Percentiles rank a stretch among this genome's conserved stretches.
Conservation (phyloP, 1,140 invertebrate genomes). For the Rhysida immarginata region DNA sequence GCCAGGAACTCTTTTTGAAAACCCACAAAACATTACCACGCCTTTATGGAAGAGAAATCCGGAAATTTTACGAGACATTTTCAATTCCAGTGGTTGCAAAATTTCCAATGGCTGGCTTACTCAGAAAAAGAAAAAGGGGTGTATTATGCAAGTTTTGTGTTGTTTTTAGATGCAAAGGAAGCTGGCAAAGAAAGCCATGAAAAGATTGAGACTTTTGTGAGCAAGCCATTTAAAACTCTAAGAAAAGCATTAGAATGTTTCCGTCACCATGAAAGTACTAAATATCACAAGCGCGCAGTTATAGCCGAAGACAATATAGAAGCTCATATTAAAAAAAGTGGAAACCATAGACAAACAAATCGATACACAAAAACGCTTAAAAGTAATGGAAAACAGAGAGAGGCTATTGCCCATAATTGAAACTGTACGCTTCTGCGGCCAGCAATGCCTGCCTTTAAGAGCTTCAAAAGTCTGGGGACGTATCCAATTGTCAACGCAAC, state of each 20-base stretch:
- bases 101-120: slow-evolving; percentile 8
- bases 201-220: background rate
- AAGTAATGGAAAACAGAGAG: slow-evolving; percentile 19
- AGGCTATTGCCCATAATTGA: slow-evolving; percentile 17
- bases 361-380: background rate
- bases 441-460: slow-evolving; percentile 20
- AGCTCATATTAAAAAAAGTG: slow-evolving; percentile 8
- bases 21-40: too few relatives aligned
- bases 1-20: too few relatives aligned
- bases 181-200: background rate
- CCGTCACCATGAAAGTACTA: slow-evolving; percentile 10
- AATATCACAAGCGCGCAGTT: slow-evolving; percentile 16
- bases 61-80: background rate
- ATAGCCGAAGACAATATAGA: background rate
- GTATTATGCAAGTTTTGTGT: background rate
- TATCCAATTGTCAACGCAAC: background rate
- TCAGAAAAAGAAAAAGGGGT: background rate
- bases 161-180: background rate
- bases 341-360: background rate
- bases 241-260: slow-evolving; percentile 16
- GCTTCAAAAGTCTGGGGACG: slow-evolving; percentile 19
- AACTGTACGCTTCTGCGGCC: slow-evolving; percentile 18
- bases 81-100: slow-evolving; percentile 53
- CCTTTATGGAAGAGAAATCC: too few relatives aligned
- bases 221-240: slow-evolving; percentile 10